Percentiles rank a stretch among this genome's conserved stretches.
Evolutionary conservation across 2,888 invertebrate species (phyloP).

Genomic region (Ochropleura plecta): DNA sequence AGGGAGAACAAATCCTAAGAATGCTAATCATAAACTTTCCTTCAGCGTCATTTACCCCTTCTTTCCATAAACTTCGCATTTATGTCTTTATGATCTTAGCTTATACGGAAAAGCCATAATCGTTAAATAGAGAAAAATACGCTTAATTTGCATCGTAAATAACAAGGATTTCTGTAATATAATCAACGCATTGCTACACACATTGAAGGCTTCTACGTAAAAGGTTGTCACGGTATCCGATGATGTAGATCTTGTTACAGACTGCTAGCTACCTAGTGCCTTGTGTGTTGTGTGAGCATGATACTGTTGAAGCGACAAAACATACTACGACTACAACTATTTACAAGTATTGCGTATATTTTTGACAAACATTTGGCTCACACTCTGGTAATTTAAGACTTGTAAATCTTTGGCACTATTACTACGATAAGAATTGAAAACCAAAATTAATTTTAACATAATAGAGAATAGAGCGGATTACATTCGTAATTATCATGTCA

Average conservation of each 20-base stretch:
- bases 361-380: slow-evolving; percentile 41
- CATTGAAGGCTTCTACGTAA: slow-evolving; percentile 56
- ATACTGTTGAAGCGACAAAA: slow-evolving; percentile 27
- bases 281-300: slow-evolving; percentile 25
- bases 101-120: slow-evolving; percentile 41
- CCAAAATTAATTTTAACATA: slow-evolving; percentile 11
- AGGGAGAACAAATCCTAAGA: background rate
- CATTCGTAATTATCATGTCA: slow-evolving; percentile 44
- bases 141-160: slow-evolving; percentile 30
- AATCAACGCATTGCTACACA: slow-evolving; percentile 55
- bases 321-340: slow-evolving; percentile 34
- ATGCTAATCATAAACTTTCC: slow-evolving; percentile 1
- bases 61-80: slow-evolving; percentile 32
- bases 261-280: slow-evolving; percentile 30
- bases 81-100: background rate
- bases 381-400: slow-evolving; percentile 17
- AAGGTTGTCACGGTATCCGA: slow-evolving; percentile 68
- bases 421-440: background rate
- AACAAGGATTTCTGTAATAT: slow-evolving; percentile 61
- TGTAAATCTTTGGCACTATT: slow-evolving; percentile 12
- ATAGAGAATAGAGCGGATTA: slow-evolving; percentile 25
- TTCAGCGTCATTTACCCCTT: background rate
- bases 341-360: slow-evolving; percentile 26
- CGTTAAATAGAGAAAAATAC: slow-evolving; percentile 36
- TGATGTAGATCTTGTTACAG: slow-evolving; percentile 67